phyloP scores from a whole-genome alignment of 1,140 invertebrate species.

The Zaprionus camerounensis region DNA sequence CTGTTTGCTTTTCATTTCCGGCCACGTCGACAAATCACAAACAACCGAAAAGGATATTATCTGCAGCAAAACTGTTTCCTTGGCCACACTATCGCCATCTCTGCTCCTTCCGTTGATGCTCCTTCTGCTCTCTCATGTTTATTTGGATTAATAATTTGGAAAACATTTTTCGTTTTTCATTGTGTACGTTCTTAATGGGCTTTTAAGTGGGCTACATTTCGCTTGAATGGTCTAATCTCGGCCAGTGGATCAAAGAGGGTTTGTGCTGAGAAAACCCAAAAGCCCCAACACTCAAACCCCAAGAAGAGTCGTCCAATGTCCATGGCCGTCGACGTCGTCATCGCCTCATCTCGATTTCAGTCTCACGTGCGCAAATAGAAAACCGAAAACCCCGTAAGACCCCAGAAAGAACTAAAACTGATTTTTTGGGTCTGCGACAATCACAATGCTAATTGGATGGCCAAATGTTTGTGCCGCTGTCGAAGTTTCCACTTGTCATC shows the following conservation, averaged over 20 bases:
- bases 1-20: constrained; percentile 81
- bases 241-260: constrained; percentile 18
- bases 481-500: constrained; percentile 55
- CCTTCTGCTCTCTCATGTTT: constrained; percentile 39
- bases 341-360: constrained; percentile 23
- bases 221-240: constrained; percentile 54
- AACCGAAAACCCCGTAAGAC: constrained; percentile 22
- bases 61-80: constrained; percentile 67
- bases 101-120: constrained; percentile 9
- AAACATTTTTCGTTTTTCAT: constrained; percentile 69
- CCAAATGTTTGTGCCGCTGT: constrained; percentile 52
- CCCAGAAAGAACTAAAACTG: not conserved
- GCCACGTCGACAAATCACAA: constrained; percentile 80
- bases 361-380: constrained; percentile 60
- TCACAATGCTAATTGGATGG: constrained; percentile 53
- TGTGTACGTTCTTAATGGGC: constrained; percentile 66
- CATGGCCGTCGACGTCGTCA: too few relatives aligned
- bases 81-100: constrained; percentile 50
- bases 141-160: constrained; percentile 79
- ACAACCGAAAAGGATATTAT: constrained; percentile 76
- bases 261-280: constrained; percentile 24
- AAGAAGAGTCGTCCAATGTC: not conserved
- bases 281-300: not conserved
- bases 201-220: constrained; percentile 56
- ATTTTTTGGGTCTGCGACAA: constrained; percentile 14